Conservation (phyloP, 2,888 invertebrate genomes). For the Amiota mariae region DNA sequence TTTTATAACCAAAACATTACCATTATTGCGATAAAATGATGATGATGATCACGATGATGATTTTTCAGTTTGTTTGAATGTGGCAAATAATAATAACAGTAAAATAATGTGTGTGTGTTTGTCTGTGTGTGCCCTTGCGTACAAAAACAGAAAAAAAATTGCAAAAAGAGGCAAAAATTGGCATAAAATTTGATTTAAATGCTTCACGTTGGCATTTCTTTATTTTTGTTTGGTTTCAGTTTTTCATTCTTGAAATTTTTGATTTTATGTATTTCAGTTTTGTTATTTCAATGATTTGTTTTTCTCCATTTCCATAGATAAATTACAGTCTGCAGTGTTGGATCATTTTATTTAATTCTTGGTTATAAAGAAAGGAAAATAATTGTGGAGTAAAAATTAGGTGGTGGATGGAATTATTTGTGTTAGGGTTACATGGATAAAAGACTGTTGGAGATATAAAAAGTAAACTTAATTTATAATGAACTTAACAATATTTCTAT, state of each 20-base stretch:
- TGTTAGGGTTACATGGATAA: no score
- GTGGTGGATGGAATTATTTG: no score
- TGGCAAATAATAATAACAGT: not conserved
- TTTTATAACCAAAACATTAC: no score
- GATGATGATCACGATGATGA: not conserved
- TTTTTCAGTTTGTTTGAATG: not conserved
- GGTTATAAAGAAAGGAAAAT: no score
- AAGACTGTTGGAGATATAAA: no score
- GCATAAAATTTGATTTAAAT: conserved; percentile 58
- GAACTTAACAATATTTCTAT: no score
- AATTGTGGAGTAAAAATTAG: no score
- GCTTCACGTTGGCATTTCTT: conserved; percentile 43
- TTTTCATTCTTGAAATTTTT: not conserved
- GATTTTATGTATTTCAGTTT: no score
- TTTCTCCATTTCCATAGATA: no score
- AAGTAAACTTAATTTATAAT: no score
- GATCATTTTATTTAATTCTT: no score
- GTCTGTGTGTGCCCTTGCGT: not conserved
- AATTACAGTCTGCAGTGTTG: conserved; percentile 12
- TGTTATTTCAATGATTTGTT: no score
- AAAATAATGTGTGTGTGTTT: not conserved
- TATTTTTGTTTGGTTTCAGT: not conserved
- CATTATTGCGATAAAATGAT: not conserved
- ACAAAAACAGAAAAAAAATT: not conserved
- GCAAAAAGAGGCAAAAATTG: conserved; percentile 45